Percentiles rank a stretch among this genome's conserved stretches.
phyloP scores from a whole-genome alignment of 2,888 invertebrate species.

The Noctuana brunneofusca region DNA sequence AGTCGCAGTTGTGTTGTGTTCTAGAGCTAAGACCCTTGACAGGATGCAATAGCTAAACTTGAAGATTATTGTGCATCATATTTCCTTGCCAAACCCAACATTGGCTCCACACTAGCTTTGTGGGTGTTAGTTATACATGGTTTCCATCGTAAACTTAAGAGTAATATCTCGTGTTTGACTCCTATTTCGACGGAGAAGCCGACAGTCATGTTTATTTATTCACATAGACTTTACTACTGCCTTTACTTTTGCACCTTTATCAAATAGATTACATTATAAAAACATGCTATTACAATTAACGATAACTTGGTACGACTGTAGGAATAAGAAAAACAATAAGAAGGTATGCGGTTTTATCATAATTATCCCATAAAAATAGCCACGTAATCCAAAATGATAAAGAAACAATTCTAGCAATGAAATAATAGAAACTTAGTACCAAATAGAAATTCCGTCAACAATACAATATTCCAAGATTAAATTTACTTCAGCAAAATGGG shows the following conservation, averaged over 20 bases:
- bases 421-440: background rate
- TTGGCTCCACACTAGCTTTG: conserved; percentile 30
- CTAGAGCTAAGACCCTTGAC: conserved; percentile 37
- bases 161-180: conserved; percentile 23
- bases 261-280: background rate
- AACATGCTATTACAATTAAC: background rate
- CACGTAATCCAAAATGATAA: background rate
- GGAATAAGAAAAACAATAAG: background rate
- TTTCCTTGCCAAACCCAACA: conserved; percentile 35
- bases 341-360: background rate
- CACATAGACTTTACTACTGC: background rate
- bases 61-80: conserved; percentile 34
- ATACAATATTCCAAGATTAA: conserved; percentile 10
- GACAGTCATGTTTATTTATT: background rate
- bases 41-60: conserved; percentile 36
- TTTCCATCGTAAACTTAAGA: conserved; percentile 23
- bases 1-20: conserved; percentile 42
- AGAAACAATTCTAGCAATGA: background rate
- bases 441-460: background rate
- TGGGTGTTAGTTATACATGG: conserved; percentile 32
- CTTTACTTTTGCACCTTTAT: background rate
- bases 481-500: background rate
- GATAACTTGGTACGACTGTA: background rate
- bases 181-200: background rate
- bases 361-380: background rate